Conservation (phyloP, 2,888 invertebrate genomes). For the Amphipoea oculea region DNA sequence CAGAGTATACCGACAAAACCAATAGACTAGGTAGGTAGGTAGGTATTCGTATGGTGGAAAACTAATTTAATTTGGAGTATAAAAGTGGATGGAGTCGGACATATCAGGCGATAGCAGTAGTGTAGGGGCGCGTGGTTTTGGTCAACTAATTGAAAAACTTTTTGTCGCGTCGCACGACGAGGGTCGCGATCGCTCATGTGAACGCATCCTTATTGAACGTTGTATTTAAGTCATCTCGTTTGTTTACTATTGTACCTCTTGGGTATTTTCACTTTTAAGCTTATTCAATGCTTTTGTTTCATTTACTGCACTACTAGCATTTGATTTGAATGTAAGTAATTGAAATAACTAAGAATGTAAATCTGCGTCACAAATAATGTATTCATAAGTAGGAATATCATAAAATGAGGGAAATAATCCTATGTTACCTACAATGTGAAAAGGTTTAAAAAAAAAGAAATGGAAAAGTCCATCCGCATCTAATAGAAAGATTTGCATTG, state of each 20-base stretch:
- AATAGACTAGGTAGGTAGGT: constrained; percentile 69
- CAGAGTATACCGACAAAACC: constrained; percentile 54
- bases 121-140: constrained; percentile 66
- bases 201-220: constrained; percentile 33
- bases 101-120: constrained; percentile 63
- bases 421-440: neutral
- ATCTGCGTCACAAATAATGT: neutral
- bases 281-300: too few relatives aligned
- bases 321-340: neutral
- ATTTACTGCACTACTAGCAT: too few relatives aligned
- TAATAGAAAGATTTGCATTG: constrained; percentile 2
- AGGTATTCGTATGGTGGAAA: constrained; percentile 69
- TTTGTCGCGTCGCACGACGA: constrained; percentile 72
- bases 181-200: constrained; percentile 65
- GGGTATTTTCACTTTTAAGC: constrained; percentile 1
- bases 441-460: neutral
- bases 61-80: constrained; percentile 85
- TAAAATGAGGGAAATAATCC: neutral
- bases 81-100: constrained; percentile 74
- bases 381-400: neutral
- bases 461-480: neutral
- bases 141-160: constrained; percentile 88
- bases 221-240: neutral
- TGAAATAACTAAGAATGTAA: neutral
- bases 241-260: neutral